Evolutionary conservation across 2,888 invertebrate species (phyloP), one percentile per base, ranked within the genome.

Genomic region (Amblyteles armatorius): DNA sequence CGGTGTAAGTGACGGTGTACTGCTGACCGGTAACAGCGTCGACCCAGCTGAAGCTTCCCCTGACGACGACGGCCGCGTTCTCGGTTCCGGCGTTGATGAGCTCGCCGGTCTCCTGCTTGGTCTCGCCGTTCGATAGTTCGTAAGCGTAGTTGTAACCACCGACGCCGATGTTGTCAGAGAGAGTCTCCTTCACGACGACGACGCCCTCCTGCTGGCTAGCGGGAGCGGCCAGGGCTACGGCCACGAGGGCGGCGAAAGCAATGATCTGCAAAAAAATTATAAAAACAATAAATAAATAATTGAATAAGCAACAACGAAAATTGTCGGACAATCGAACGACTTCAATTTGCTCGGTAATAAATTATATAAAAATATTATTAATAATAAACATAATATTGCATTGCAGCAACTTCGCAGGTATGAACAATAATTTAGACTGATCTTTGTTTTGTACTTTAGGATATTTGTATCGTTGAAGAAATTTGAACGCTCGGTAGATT

Each of bases 121-220:
- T 68, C 40, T 89, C 87, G 9, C 90, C 92, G 74, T 92, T 88
- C 16, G 91, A 90, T n/a, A 91, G 85, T 65, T 91, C 89, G 72
- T 90, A 92, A 9, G 48, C 89, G 69, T 82, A 92, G 7, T 84
- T 80, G 87, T 92, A 93, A 19, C 86, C 87, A 19, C 87, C 91
- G 11, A 93, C 11, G 2, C 93, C 92, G 44, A 90, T 91, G 86
- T 92, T 93, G 84, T 93, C 87, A 1, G 83, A 86, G 1, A 87
- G 90, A 0, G 87, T 88, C 40, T 92, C 90, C 29, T 89, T 90
- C 0, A 92, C 87, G 7, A 92, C 3, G 0, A 88, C 82, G 0
- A 88, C 87, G 0, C 85, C 73, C 9, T 82, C 29, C n/a, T 60
- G 82, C 1, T 67, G 77, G 40, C 3, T 2, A 40, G 40, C 44